A percentile compares a stretch with the other conserved stretches of the same genome.
phyloP scores from a whole-genome alignment of 2,888 invertebrate genomes.

The Dicranocentrus wangi region DNA sequence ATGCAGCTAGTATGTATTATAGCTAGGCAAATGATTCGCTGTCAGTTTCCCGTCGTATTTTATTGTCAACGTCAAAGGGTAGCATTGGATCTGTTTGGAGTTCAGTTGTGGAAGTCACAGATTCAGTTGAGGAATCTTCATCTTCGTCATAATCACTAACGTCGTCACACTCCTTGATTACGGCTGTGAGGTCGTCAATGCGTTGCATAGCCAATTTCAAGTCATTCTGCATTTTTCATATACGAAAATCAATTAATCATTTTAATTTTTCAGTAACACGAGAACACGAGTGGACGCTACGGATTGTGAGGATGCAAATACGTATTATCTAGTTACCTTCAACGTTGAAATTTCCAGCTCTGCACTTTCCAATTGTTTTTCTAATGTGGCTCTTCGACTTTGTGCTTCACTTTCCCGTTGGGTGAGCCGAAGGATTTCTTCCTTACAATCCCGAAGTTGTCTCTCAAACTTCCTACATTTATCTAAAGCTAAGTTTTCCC shows the following conservation, averaged over 20 bases:
- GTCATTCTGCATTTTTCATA: slow-evolving; percentile 77
- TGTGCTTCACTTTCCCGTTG: slow-evolving; percentile 73
- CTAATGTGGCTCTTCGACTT: slow-evolving; percentile 64
- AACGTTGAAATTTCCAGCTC: slow-evolving; percentile 71
- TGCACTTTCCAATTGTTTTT: slow-evolving; percentile 72
- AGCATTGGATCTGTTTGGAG: slow-evolving; percentile 52
- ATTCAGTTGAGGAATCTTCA: slow-evolving; percentile 72
- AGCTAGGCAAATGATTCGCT: slow-evolving; percentile 62
- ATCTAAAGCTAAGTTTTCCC: slow-evolving; percentile 87
- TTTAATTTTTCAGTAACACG: not conserved
- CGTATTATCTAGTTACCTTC: too few relatives aligned
- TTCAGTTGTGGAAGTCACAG: slow-evolving; percentile 70
- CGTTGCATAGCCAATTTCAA: slow-evolving; percentile 90
- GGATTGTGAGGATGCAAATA: too few relatives aligned
- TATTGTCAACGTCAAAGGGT: slow-evolving; percentile 58
- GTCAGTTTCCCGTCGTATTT: slow-evolving; percentile 53
- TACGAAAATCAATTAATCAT: not conserved
- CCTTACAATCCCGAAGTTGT: slow-evolving; percentile 78
- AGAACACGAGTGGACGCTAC: too few relatives aligned
- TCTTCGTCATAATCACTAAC: slow-evolving; percentile 72
- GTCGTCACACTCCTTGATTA: slow-evolving; percentile 85
- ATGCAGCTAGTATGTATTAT: too few relatives aligned
- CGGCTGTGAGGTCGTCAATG: slow-evolving; percentile 92
- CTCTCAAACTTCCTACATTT: slow-evolving; percentile 83
- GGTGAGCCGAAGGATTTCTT: slow-evolving; percentile 72